These are phyloP conservation scores for Drosophila busckii DNA, from an alignment of 1,140 invertebrate species.

Conservation along the genomic window DNA sequence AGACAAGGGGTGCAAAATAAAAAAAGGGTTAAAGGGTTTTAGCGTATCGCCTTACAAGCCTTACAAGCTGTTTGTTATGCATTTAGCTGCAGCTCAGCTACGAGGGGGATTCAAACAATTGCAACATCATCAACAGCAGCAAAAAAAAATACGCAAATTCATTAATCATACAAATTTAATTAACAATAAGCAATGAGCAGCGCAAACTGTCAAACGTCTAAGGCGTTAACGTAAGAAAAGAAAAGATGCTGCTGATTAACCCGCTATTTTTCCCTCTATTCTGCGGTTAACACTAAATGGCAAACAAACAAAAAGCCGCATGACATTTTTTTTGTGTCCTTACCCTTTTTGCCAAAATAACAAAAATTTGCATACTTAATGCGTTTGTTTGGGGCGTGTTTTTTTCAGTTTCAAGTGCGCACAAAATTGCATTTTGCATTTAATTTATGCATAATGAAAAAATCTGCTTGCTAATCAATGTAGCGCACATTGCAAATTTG, in stretches of 20 bases:
- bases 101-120: slow-evolving; percentile 47
- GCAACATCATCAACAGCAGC: slow-evolving; percentile 29
- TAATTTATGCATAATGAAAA: slow-evolving; percentile 54
- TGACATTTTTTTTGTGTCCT: slow-evolving; percentile 36
- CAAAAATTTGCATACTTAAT: slow-evolving; percentile 63
- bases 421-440: slow-evolving; percentile 34
- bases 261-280: slow-evolving; percentile 16
- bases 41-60: slow-evolving; percentile 55
- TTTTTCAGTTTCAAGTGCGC: slow-evolving; percentile 30
- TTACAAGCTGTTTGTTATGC: slow-evolving; percentile 42
- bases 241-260: too few relatives aligned
- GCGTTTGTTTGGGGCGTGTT: slow-evolving; percentile 25
- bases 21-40: slow-evolving; percentile 28
- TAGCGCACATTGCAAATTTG: slow-evolving; percentile 7
- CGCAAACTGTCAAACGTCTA: slow-evolving; percentile 25
- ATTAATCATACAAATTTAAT: slow-evolving; percentile 77
- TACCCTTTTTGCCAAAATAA: not conserved
- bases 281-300: slow-evolving; percentile 37
- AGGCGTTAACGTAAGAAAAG: not conserved
- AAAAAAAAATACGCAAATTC: slow-evolving; percentile 35
- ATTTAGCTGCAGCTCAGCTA: too few relatives aligned
- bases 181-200: slow-evolving; percentile 53
- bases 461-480: slow-evolving; percentile 21
- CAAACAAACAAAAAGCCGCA: slow-evolving; percentile 33
- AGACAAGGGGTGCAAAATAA: slow-evolving; percentile 19